A percentile compares a stretch with the other conserved stretches of the same genome.
phyloP scores from a whole-genome alignment of 2,797 vertebrate genomes.

The Mormyrops attenuatus region DNA sequence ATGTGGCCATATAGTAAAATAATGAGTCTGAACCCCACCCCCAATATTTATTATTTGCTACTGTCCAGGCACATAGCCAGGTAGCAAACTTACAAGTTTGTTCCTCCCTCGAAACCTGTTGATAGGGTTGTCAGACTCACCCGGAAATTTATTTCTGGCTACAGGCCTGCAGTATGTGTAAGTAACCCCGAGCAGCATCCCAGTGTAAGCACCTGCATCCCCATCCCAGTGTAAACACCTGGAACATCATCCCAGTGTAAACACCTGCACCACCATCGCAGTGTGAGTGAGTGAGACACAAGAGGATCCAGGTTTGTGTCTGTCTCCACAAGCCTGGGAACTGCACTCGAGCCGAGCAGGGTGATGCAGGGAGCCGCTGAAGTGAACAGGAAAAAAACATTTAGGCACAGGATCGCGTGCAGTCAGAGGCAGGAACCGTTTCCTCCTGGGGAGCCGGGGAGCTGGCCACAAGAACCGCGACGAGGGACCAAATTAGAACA shows the following conservation, averaged over 20 bases:
- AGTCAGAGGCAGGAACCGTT: slow-evolving; percentile 53
- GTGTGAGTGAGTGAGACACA: background rate
- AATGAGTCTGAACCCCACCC: background rate
- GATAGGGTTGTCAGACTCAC: background rate
- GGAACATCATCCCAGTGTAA: background rate
- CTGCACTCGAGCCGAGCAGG: slow-evolving; percentile 39
- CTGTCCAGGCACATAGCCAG: background rate
- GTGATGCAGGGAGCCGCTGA: slow-evolving; percentile 36
- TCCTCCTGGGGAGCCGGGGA: slow-evolving; percentile 48
- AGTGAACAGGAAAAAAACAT: slow-evolving; percentile 57
- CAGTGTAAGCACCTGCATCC: background rate
- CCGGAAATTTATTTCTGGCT: background rate
- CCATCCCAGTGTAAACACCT: background rate
- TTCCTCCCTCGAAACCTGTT: background rate
- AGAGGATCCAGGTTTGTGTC: background rate
- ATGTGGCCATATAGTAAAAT: background rate
- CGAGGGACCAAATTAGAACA: slow-evolving; percentile 55
- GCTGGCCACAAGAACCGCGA: slow-evolving; percentile 40
- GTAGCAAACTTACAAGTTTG: background rate
- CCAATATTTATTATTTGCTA: background rate
- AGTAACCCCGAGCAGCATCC: background rate
- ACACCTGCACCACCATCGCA: background rate
- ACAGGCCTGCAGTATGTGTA: background rate
- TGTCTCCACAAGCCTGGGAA: slow-evolving; percentile 24
- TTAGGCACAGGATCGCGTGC: slow-evolving; percentile 49